Conservation (phyloP, 1,140 invertebrate genomes). For the Diorhabda sublineata region DNA sequence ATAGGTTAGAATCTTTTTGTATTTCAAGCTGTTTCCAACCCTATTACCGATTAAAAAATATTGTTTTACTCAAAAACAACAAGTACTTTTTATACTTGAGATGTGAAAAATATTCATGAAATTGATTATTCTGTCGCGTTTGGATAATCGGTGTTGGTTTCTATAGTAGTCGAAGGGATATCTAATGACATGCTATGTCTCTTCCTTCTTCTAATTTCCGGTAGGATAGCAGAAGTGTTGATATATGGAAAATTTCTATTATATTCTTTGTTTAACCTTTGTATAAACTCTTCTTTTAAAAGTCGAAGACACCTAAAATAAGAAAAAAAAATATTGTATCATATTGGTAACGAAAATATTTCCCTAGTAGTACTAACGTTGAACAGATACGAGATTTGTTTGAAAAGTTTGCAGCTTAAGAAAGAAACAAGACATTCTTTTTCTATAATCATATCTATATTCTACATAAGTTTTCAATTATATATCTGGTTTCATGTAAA, state of each 20-base stretch:
- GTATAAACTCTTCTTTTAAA: conserved; percentile 40
- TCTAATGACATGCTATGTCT: background rate
- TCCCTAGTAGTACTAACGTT: too few species aligned
- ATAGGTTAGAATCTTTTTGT: too few species aligned
- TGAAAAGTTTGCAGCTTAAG: too few species aligned
- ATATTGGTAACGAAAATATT: too few species aligned
- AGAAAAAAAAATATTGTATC: background rate
- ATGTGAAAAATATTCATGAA: background rate
- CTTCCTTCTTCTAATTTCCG: background rate
- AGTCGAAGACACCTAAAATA: conserved; percentile 38
- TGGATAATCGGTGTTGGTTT: conserved; percentile 16
- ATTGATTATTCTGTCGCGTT: background rate
- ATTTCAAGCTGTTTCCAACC: too few species aligned
- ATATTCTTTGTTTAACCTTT: conserved; percentile 36
- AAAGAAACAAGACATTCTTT: too few species aligned
- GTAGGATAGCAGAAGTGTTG: conserved; percentile 15
- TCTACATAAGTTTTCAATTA: too few species aligned
- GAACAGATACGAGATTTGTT: too few species aligned
- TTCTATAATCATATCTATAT: too few species aligned
- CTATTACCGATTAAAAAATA: too few species aligned
- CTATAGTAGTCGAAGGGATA: conserved; percentile 8
- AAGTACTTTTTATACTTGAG: background rate
- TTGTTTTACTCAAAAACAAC: background rate
- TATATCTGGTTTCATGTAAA: too few species aligned
- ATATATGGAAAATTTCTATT: conserved; percentile 31